These are phyloP conservation scores for Mellilla xanthometata DNA, from an alignment of 2,888 invertebrate genomes.

Conservation along the genomic window DNA sequence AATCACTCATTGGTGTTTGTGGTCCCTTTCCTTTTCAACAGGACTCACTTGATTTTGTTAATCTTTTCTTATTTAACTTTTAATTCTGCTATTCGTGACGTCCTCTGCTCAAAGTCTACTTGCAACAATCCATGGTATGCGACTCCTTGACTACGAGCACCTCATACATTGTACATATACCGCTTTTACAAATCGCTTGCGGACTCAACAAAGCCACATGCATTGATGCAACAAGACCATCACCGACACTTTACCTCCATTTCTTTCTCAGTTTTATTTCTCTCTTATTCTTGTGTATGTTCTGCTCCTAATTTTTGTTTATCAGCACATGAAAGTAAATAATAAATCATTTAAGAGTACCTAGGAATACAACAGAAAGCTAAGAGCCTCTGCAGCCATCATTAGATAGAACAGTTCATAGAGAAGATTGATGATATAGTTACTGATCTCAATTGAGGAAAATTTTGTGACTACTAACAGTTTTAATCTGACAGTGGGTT, in stretches of 20 bases:
- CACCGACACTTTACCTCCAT: slow-evolving; percentile 53
- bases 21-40: slow-evolving; percentile 64
- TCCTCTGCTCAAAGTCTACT: slow-evolving; percentile 42
- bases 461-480: slow-evolving; percentile 39
- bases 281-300: slow-evolving; percentile 36
- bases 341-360: slow-evolving; percentile 37
- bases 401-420: slow-evolving; percentile 35
- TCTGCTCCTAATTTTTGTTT: slow-evolving; percentile 67
- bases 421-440: slow-evolving; percentile 35
- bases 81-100: slow-evolving; percentile 43
- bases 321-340: slow-evolving; percentile 80
- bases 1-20: slow-evolving; percentile 79
- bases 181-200: slow-evolving; percentile 9
- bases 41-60: slow-evolving; percentile 42
- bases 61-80: slow-evolving; percentile 48
- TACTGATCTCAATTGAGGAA: slow-evolving; percentile 78
- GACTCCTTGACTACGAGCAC: slow-evolving; percentile 2
- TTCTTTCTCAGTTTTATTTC: slow-evolving; percentile 37
- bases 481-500: slow-evolving; percentile 12
- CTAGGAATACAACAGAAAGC: slow-evolving; percentile 36
- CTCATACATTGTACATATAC: slow-evolving; percentile 7
- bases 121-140: slow-evolving; percentile 52
- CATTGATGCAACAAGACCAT: slow-evolving; percentile 60
- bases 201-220: slow-evolving; percentile 31
- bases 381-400: slow-evolving; percentile 71